Base-by-base conservation (phyloP, 2,797 vertebrate genomes). In the Xiphorhynchus erythropygius region DNA sequence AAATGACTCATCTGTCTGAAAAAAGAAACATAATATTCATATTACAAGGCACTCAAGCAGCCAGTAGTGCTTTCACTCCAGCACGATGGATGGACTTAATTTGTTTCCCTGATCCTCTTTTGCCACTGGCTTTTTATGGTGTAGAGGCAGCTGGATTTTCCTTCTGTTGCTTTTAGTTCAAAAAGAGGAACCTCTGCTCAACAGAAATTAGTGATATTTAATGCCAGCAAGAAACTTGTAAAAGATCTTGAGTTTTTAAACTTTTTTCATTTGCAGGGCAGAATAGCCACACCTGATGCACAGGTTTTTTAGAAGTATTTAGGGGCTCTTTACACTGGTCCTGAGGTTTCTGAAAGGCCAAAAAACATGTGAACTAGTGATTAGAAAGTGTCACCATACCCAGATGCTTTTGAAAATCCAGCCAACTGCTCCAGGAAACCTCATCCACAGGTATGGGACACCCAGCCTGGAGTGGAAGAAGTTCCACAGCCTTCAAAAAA, bases 1-100 rank as follows among this genome's bases (percentile, higher is more conserved):
- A 95, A 87, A 94, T 60, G 70, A 91, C 56, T 87, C 80, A 84
- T 90, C 80, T 88, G 44, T 35, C 85, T 82, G 91, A 88, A 91
- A 89, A 93, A 88, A 69, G 65, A 71, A 78, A 37, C 33, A 35
- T 44, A 62, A 92, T 96, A 93, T 90, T 70, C 33, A 22, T 82
- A 91, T 67, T 84, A 59, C 12, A 49, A 90, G 53, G 70, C 67
- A 88, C 59, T 91, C 62, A 28, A 86, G 80, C 65, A 96, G 65
- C 33, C 79, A 82, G 65, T 50, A 55, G 41, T 52, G 57, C 52
- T 95, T 73, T 88, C 74, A 89, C 67, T 90, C 76, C 62, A 87
- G 52, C 57, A 56, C 27, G 0, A 82, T 79, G 73, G 78, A 94
- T 79, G 59, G 44, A 74, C 77, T 81, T 84, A 24, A 68, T 95